Evolutionary conservation across 2,888 invertebrate genomes (phyloP).

Genomic region (Limnephilus rhombicus): DNA sequence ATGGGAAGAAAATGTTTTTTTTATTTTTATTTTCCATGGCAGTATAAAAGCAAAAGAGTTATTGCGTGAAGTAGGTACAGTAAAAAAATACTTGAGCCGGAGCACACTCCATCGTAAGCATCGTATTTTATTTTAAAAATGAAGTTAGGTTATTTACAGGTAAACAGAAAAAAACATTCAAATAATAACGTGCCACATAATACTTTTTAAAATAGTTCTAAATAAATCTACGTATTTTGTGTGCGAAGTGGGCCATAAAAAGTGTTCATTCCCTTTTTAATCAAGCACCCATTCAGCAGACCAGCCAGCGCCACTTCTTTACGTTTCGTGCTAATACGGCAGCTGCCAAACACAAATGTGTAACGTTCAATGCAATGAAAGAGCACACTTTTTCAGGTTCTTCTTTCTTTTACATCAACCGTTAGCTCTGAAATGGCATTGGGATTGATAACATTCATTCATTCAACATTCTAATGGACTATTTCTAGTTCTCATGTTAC

Average conservation of each 20-base stretch:
- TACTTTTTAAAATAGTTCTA: not conserved
- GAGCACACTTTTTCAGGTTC: not conserved
- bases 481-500: not conserved
- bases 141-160: not conserved
- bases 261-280: not conserved
- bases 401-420: not conserved
- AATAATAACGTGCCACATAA: not conserved
- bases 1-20: too few relatives aligned
- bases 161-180: not conserved
- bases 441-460: not conserved
- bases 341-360: not conserved
- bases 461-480: not conserved
- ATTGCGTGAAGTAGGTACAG: too few relatives aligned
- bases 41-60: too few relatives aligned
- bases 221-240: not conserved
- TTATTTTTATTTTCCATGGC: too few relatives aligned
- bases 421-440: not conserved
- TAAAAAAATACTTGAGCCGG: too few relatives aligned
- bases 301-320: not conserved
- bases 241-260: not conserved
- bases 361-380: not conserved
- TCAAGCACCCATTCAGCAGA: slow-evolving; percentile 1
- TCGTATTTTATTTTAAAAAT: too few relatives aligned
- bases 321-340: not conserved
- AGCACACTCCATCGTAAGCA: too few relatives aligned